Evolutionary conservation across 1,140 invertebrate genomes (phyloP).

Genomic region (Drosophila tristis): DNA sequence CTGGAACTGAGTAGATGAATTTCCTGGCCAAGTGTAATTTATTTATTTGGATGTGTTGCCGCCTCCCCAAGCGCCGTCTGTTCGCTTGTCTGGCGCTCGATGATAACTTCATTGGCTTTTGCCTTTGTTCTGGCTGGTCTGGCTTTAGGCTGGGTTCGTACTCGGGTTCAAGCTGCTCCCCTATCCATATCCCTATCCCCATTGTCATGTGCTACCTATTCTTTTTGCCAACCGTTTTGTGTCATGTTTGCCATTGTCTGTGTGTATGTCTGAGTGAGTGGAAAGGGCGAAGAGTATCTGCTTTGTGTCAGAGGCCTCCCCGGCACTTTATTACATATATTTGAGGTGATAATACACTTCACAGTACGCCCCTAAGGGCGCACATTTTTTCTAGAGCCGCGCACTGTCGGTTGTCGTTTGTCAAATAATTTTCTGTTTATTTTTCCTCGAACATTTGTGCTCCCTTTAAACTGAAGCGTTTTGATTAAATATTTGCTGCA

Average conservation of each 20-base stretch:
- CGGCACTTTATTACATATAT: constrained; percentile 77
- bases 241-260: constrained; percentile 32
- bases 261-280: constrained; percentile 10
- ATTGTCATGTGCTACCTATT: constrained; percentile 58
- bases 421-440: constrained; percentile 49
- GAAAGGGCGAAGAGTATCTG: constrained; percentile 13
- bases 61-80: constrained; percentile 62
- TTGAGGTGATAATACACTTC: constrained; percentile 80
- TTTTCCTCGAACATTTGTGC: constrained; percentile 25
- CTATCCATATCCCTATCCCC: background rate
- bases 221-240: constrained; percentile 14
- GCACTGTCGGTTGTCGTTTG: constrained; percentile 23
- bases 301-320: constrained; percentile 56
- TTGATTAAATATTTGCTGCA: constrained; percentile 74
- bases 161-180: constrained; percentile 7
- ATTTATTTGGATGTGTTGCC: constrained; percentile 70
- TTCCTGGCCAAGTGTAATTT: constrained; percentile 51
- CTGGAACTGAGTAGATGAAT: constrained; percentile 30
- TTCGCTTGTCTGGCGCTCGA: constrained; percentile 52
- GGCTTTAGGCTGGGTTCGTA: background rate
- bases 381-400: constrained; percentile 20
- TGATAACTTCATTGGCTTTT: constrained; percentile 74
- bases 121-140: constrained; percentile 44
- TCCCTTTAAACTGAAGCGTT: constrained; percentile 47
- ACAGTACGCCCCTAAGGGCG: constrained; percentile 35